Percentiles rank a stretch among this genome's conserved stretches.
Evolutionary conservation across 2,888 invertebrate genomes (phyloP).

Genomic region (Thecophora atra): DNA sequence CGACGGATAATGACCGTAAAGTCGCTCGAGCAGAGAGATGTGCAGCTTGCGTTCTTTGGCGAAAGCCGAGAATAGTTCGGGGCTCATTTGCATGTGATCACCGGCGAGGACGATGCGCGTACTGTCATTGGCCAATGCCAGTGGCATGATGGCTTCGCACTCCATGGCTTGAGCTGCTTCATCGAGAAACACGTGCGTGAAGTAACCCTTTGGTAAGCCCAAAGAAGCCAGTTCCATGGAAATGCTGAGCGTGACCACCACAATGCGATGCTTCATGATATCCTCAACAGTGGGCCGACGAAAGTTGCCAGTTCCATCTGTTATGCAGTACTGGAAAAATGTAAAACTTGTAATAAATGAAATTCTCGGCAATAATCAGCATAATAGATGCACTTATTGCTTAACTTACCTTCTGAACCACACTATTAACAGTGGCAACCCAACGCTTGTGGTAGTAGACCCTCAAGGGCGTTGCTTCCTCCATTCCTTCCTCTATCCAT

Average conservation of each 20-base stretch:
- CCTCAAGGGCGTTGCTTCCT: constrained; percentile 76
- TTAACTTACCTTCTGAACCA: constrained; percentile 73
- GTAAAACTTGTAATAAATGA: background rate
- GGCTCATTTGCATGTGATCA: constrained; percentile 86
- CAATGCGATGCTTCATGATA: constrained; percentile 74
- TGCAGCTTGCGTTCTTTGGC: constrained; percentile 76
- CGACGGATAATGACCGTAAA: constrained; percentile 79
- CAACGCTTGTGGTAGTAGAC: constrained; percentile 84
- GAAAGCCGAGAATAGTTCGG: constrained; percentile 81
- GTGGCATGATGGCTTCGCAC: constrained; percentile 83
- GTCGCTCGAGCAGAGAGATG: constrained; percentile 78
- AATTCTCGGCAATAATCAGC: too few species aligned
- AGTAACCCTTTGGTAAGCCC: constrained; percentile 72
- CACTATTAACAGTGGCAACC: constrained; percentile 79
- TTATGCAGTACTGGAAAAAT: constrained; percentile 75
- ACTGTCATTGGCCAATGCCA: constrained; percentile 75
- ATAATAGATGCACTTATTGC: too few species aligned
- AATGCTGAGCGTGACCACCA: constrained; percentile 83
- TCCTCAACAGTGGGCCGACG: constrained; percentile 77
- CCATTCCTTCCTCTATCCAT: constrained; percentile 75
- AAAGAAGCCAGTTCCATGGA: constrained; percentile 78
- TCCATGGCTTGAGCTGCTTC: constrained; percentile 90
- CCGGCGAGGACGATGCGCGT: constrained; percentile 85
- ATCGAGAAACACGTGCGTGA: constrained; percentile 85
- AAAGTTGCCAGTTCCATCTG: constrained; percentile 73